Evolutionary conservation across 2,113 vertebrate genomes (phyloP).

Genomic region (Osmerus mordax): DNA sequence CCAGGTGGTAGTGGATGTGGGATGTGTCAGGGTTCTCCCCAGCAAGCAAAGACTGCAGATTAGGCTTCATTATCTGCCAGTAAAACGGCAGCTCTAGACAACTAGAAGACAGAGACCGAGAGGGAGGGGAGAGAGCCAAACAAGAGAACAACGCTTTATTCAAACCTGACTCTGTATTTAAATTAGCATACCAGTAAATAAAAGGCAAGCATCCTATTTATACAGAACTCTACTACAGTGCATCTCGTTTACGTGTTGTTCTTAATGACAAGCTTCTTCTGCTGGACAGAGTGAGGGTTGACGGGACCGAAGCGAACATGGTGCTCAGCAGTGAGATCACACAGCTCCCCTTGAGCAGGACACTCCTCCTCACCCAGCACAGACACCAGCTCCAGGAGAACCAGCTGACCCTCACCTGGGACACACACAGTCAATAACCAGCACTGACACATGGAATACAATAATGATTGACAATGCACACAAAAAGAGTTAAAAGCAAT

Average conservation of each 20-base stretch:
- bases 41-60: conserved; percentile 64
- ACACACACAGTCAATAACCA: conserved; percentile 14
- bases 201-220: too few species aligned
- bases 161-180: neutral
- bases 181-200: too few species aligned
- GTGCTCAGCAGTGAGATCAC: conserved; percentile 77
- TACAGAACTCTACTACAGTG: too few species aligned
- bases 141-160: neutral
- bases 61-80: conserved; percentile 86
- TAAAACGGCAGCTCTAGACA: conserved; percentile 84
- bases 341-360: conserved; percentile 66
- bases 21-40: conserved; percentile 49
- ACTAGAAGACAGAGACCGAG: conserved; percentile 56
- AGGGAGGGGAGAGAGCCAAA: neutral
- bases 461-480: neutral
- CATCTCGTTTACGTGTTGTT: conserved; percentile 75
- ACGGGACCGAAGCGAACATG: conserved; percentile 77
- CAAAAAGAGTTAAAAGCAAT: too few species aligned
- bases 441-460: neutral
- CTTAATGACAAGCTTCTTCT: conserved; percentile 77
- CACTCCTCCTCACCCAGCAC: conserved; percentile 72
- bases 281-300: conserved; percentile 66
- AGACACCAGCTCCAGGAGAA: conserved; percentile 78
- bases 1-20: conserved; percentile 59
- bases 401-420: conserved; percentile 79